Base-by-base conservation (phyloP, 2,888 invertebrate species). In the Luperina nickerlii region DNA sequence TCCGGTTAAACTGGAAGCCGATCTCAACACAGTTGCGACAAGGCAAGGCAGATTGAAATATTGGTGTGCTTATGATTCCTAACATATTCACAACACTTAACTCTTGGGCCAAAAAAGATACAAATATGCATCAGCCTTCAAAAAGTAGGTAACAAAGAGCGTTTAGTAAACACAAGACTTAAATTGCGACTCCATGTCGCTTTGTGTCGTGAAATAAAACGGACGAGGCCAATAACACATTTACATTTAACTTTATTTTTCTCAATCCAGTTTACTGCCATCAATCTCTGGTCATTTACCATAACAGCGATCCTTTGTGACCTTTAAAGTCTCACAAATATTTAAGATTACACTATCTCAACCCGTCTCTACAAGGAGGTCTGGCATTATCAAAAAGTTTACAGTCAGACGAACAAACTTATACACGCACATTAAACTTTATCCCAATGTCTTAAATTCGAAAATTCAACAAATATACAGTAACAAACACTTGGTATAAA, bases 281-380 rank as follows among this genome's bases (percentile, higher is more conserved):
- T 90, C 89, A 87, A 88, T 89, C 86, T 79, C 45, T 45, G 72
- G 68, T 27, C 85, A 82, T 87, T 87, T 84, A 88, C 82, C 70
- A 85, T 76, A 86, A 86, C 86, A 81, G 75, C 73, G 83, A 81
- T 86, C 76, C 86, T 81, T 88, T 87, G 86, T 87, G 89, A 92
- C 93, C 92, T 93, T 93, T 92, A 85, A 90, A 84, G 86, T 79
- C 86, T 88, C 90, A 91, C 90, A 90, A 93, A 93, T 94, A 93
- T 93, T 94, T 93, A 92, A 94, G 94, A 94, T 94, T 91, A 92
- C 84, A 83, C 87, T 93, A 94, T 94, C 94, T 92, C 67, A 89
- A 92, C 89, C 92, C 90, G 92, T 92, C 91, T 88, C 90, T 87
- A 87, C 92, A 88, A 90, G 92, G 91, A 90, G 92, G 91, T 92